Percentiles rank a stretch among this genome's conserved stretches.
Conservation (phyloP, 2,113 vertebrate genomes). For the Eulemur macaco region DNA sequence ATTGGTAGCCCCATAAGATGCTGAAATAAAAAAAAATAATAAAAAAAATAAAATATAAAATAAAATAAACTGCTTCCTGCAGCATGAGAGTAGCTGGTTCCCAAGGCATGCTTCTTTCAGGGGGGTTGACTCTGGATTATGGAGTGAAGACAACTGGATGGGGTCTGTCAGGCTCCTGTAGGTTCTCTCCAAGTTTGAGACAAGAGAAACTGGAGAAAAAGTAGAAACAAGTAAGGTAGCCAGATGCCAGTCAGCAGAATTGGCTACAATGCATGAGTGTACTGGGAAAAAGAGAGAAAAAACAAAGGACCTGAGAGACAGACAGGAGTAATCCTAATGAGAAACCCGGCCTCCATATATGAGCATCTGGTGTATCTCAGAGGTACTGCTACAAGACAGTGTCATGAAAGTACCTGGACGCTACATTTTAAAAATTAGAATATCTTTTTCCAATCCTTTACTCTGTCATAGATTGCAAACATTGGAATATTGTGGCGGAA, state of each 20-base stretch:
- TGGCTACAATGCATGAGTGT: not conserved
- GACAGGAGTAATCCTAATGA: no score
- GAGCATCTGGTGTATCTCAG: not conserved
- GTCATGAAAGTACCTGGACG: not conserved
- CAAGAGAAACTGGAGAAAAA: not conserved
- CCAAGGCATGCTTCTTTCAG: not conserved
- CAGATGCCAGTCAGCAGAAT: not conserved
- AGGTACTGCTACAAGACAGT: rapidly evolving
- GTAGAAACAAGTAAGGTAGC: not conserved
- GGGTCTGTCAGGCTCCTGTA: not conserved
- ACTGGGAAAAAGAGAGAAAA: not conserved
- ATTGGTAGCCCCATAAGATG: no score
- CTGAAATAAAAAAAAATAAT: no score
- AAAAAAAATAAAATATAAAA: no score
- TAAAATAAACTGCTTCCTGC: not conserved
- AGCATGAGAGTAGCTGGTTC: not conserved
- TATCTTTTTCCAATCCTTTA: not conserved
- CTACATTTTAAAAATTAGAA: not conserved
- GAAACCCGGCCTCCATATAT: rapidly evolving
- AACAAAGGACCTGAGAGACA: not conserved
- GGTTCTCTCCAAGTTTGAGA: not conserved
- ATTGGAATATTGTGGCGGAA: not conserved
- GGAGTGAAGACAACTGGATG: not conserved
- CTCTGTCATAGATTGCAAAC: not conserved
- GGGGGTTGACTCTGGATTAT: not conserved